A percentile compares a stretch with the other conserved stretches of the same genome.
Evolutionary conservation across 2,113 vertebrate species (phyloP).

Genomic region (Oceanodroma tethys): DNA sequence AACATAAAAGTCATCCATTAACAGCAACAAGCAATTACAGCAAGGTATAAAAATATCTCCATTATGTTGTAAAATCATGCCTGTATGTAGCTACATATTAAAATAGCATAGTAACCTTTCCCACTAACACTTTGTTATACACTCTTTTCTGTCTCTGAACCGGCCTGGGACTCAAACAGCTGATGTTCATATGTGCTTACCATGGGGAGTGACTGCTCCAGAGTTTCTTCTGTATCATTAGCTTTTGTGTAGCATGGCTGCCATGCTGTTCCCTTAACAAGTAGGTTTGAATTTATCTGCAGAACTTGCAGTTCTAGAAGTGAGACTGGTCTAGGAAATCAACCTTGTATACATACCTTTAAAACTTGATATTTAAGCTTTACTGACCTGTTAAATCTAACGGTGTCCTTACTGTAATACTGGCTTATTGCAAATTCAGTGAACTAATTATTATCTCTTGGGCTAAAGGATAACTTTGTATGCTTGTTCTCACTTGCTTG

Average conservation of each 20-base stretch:
- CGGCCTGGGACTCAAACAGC: neutral
- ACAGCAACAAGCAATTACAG: neutral
- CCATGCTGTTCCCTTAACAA: neutral
- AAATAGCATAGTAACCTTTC: neutral
- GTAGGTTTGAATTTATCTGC: neutral
- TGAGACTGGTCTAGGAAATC: neutral
- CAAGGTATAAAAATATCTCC: neutral
- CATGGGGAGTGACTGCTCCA: rapidly evolving
- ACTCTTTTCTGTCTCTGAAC: neutral
- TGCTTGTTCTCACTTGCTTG: neutral
- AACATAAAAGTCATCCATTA: neutral
- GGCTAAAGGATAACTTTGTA: neutral
- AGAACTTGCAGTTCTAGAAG: neutral
- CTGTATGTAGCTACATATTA: neutral
- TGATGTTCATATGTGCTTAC: neutral
- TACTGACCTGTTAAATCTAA: neutral
- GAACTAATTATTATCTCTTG: neutral
- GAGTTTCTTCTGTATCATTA: neutral
- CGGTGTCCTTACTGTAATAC: neutral
- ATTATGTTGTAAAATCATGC: neutral
- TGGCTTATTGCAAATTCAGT: neutral
- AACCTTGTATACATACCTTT: neutral
- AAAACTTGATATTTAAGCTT: neutral
- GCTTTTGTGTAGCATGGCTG: neutral
- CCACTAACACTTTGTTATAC: neutral